Conservation (phyloP, 2,797 vertebrate species). For the Gallinago stenura region DNA sequence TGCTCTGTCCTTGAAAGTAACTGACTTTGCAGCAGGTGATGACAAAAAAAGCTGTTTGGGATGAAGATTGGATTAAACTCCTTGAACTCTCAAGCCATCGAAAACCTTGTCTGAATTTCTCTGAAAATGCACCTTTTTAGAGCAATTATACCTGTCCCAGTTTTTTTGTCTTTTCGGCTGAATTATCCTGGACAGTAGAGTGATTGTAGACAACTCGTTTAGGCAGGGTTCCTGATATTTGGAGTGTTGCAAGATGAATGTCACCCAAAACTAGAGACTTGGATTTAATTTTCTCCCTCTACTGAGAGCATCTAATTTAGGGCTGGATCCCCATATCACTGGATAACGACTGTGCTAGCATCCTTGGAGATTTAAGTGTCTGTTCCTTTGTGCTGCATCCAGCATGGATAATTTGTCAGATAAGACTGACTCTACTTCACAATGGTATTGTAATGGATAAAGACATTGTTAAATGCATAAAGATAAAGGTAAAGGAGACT, state of each 20-base stretch:
- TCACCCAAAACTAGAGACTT: not conserved
- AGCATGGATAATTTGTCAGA: not conserved
- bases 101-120: not conserved
- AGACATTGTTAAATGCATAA: not conserved
- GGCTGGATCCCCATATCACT: not conserved
- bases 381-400: not conserved
- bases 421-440: not conserved
- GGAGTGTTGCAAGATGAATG: not conserved
- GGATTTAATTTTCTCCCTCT: not conserved
- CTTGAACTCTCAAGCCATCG: rapidly evolving
- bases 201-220: not conserved
- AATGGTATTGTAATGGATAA: not conserved
- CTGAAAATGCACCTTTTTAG: not conserved
- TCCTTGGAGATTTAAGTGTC: not conserved
- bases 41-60: not conserved
- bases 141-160: not conserved
- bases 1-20: not conserved
- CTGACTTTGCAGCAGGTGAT: not conserved
- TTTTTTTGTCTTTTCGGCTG: not conserved
- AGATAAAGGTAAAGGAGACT: not conserved
- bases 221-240: not conserved
- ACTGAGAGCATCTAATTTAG: not conserved
- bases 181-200: not conserved
- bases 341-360: not conserved
- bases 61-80: not conserved